Percentiles rank a stretch among this genome's conserved stretches.
phyloP scores from a whole-genome alignment of 2,888 invertebrate genomes.

The Meteorus colon region DNA sequence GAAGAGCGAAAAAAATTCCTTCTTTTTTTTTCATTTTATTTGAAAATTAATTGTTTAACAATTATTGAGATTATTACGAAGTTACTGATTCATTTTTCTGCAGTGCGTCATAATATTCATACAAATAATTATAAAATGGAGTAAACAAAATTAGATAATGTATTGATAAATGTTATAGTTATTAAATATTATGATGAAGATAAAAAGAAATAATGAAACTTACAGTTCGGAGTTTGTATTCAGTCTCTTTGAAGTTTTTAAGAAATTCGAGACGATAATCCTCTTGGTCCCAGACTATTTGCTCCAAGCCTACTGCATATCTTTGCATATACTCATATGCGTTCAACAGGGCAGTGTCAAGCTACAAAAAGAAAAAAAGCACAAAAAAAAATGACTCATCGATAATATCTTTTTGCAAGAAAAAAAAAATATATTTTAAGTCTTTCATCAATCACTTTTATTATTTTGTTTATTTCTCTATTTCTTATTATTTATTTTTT shows the following conservation, averaged over 20 bases:
- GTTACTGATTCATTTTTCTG: background rate
- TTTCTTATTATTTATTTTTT: background rate
- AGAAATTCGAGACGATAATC: conserved; percentile 74
- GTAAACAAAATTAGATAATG: background rate
- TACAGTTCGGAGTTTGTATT: conserved; percentile 77
- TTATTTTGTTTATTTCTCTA: background rate
- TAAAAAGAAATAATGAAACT: conserved; percentile 57
- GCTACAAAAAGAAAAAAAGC: conserved; percentile 68
- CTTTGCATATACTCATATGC: conserved; percentile 82
- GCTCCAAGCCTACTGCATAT: conserved; percentile 82
- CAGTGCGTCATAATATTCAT: background rate
- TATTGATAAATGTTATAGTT: background rate
- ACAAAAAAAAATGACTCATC: background rate
- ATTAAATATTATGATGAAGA: background rate
- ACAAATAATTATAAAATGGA: background rate
- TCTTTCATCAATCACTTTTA: too few relatives aligned
- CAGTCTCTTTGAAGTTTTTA: conserved; percentile 77
- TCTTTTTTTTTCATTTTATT: background rate
- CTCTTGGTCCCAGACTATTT: conserved; percentile 78
- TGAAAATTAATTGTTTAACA: too few relatives aligned
- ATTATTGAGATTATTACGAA: too few relatives aligned
- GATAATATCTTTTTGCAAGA: conserved; percentile 7
- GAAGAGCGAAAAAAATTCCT: too few relatives aligned
- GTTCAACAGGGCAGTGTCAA: conserved; percentile 75
- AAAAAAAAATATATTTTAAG: background rate